phyloP scores from a whole-genome alignment of 2,888 invertebrate genomes.

The Congeria kusceri region DNA sequence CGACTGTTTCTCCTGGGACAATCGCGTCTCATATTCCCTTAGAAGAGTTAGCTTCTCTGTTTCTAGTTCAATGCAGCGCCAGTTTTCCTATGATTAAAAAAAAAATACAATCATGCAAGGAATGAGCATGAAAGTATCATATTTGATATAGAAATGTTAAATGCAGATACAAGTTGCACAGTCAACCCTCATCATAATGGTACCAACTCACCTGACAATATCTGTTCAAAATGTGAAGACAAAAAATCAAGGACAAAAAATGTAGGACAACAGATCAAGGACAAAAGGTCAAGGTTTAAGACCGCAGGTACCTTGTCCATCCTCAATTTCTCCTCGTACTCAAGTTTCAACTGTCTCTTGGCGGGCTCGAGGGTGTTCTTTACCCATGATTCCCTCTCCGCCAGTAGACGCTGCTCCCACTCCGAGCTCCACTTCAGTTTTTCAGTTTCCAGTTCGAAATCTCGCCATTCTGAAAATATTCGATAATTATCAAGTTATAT shows the following conservation, averaged over 20 bases:
- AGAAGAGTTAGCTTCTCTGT: slow-evolving; percentile 54
- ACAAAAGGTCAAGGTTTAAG: too few species aligned
- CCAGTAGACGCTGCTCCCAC: slow-evolving; percentile 44
- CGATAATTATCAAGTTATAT: too few species aligned
- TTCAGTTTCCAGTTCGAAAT: slow-evolving; percentile 60
- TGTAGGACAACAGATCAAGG: too few species aligned
- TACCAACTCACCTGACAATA: too few species aligned
- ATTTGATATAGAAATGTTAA: too few species aligned
- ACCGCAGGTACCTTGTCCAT: slow-evolving; percentile 36
- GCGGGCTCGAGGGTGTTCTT: slow-evolving; percentile 57
- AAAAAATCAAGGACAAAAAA: too few species aligned
- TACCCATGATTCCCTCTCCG: slow-evolving; percentile 51
- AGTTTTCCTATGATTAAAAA: slow-evolving; percentile 48
- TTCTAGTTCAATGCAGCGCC: slow-evolving; percentile 58
- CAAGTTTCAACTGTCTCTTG: slow-evolving; percentile 52
- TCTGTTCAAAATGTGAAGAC: too few species aligned
- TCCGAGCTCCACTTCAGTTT: slow-evolving; percentile 54
- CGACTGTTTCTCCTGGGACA: slow-evolving; percentile 43
- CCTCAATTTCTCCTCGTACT: slow-evolving; percentile 45
- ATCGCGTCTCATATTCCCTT: slow-evolving; percentile 55
- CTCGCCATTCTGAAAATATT: slow-evolving; percentile 31
- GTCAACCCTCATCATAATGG: too few species aligned
- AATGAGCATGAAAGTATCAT: too few species aligned
- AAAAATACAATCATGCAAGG: too few species aligned
- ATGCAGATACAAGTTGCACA: too few species aligned